Percentiles rank a stretch among this genome's conserved stretches.
phyloP scores from a whole-genome alignment of 2,113 vertebrate species.

The Mastomys coucha region DNA sequence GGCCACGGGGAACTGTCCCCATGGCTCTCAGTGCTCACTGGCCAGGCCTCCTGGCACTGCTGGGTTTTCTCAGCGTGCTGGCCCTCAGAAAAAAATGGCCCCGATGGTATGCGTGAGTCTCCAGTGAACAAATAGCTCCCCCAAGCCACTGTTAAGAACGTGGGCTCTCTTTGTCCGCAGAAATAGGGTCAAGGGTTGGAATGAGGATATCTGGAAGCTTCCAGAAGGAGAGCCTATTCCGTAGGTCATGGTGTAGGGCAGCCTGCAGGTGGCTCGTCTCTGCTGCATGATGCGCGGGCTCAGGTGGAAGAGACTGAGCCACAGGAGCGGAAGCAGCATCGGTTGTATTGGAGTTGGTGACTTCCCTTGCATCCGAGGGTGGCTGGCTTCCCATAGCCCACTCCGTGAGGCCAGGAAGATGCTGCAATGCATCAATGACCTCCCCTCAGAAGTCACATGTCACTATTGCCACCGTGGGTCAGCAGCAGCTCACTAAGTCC shows the following conservation, averaged over 20 bases:
- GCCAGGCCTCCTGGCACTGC: rapidly evolving
- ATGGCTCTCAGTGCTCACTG: rapidly evolving
- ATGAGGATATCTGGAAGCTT: background rate
- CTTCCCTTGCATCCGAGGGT: background rate
- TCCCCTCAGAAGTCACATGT: rapidly evolving
- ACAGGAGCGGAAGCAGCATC: background rate
- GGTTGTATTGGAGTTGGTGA: background rate
- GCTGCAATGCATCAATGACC: rapidly evolving
- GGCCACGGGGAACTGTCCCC: background rate
- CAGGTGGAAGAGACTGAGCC: background rate
- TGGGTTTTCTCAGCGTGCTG: background rate
- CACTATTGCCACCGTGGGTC: rapidly evolving
- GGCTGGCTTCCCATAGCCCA: background rate
- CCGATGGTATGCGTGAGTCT: background rate
- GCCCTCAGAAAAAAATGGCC: background rate
- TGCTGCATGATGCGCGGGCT: rapidly evolving
- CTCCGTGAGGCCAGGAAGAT: background rate
- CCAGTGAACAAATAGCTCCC: background rate
- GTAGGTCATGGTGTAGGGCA: background rate
- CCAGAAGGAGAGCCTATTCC: background rate
- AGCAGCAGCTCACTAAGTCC: background rate
- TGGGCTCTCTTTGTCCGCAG: background rate
- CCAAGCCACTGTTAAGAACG: background rate
- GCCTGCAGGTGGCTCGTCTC: rapidly evolving
- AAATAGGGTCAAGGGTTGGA: background rate